Evolutionary conservation across 2,113 vertebrate species (phyloP).

Genomic region (Platanista minor): DNA sequence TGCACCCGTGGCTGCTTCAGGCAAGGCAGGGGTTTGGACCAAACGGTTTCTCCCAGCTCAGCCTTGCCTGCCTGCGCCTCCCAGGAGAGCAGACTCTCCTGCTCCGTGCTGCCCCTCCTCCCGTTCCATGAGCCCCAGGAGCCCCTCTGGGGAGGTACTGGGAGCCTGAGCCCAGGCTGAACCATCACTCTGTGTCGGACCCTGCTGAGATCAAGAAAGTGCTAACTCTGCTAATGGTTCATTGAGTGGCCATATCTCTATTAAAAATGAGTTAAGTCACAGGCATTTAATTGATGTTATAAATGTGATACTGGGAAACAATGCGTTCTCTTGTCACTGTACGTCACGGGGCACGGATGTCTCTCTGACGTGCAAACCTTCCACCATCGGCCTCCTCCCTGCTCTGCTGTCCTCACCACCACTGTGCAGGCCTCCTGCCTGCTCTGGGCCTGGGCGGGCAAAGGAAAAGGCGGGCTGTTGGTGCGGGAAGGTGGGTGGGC

Average conservation of each 20-base stretch:
- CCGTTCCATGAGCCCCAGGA: background rate
- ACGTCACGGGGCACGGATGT: background rate
- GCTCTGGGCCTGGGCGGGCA: background rate
- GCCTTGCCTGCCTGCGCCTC: background rate
- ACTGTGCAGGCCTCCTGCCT: background rate
- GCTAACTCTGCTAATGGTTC: constrained; percentile 70
- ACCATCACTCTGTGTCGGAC: constrained; percentile 37
- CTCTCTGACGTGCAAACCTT: background rate
- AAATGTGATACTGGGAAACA: constrained; percentile 65
- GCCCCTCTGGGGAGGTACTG: background rate
- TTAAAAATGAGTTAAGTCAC: constrained; percentile 75
- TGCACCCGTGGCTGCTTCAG: background rate
- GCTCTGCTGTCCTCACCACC: background rate
- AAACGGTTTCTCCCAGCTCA: background rate
- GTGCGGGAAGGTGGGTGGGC: background rate
- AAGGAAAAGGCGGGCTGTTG: background rate
- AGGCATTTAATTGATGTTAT: constrained; percentile 74
- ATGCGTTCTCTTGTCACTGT: constrained; percentile 23
- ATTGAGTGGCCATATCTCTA: constrained; percentile 61
- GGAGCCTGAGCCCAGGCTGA: background rate
- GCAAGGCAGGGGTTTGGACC: background rate
- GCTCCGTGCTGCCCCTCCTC: background rate
- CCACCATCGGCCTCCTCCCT: background rate
- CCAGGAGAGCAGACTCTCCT: background rate
- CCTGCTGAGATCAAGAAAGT: constrained; percentile 56